Percentiles rank a stretch among this genome's conserved stretches.
phyloP scores from a whole-genome alignment of 2,797 vertebrate genomes.

The Loris lydekkerianus region DNA sequence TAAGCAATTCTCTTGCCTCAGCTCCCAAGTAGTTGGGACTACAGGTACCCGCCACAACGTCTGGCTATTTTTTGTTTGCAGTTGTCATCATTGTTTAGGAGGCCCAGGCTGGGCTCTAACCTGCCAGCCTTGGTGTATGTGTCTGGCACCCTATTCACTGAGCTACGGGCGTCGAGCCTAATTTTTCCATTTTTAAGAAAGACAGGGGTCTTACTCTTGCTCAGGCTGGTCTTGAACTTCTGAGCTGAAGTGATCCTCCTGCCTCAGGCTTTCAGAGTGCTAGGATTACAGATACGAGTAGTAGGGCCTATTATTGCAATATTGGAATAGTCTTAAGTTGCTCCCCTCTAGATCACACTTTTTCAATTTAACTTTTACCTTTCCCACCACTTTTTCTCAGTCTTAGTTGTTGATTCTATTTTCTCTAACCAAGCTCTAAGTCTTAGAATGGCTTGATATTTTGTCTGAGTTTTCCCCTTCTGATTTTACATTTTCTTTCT shows the following conservation, averaged over 20 bases:
- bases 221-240: not conserved
- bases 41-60: too few relatives aligned
- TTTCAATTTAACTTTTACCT: constrained; percentile 9
- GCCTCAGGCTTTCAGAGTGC: not conserved
- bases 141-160: too few relatives aligned
- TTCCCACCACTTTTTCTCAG: not conserved
- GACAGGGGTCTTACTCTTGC: not conserved
- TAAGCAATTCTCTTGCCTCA: too few relatives aligned
- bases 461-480: not conserved
- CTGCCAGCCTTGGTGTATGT: too few relatives aligned
- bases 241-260: not conserved
- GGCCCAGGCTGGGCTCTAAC: too few relatives aligned
- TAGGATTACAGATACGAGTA: not conserved
- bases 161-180: too few relatives aligned
- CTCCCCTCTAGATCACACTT: not conserved
- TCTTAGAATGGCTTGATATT: constrained; percentile 15
- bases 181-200: too few relatives aligned
- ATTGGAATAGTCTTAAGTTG: constrained; percentile 18
- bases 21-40: too few relatives aligned
- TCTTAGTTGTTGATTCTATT: constrained; percentile 8
- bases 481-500: constrained; percentile 16
- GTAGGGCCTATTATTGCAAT: not conserved
- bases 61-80: too few relatives aligned
- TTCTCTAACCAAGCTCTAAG: constrained; percentile 1
- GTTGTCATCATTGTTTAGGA: too few relatives aligned